Conservation (phyloP, 2,888 invertebrate species). For the Thalpophila matura region DNA sequence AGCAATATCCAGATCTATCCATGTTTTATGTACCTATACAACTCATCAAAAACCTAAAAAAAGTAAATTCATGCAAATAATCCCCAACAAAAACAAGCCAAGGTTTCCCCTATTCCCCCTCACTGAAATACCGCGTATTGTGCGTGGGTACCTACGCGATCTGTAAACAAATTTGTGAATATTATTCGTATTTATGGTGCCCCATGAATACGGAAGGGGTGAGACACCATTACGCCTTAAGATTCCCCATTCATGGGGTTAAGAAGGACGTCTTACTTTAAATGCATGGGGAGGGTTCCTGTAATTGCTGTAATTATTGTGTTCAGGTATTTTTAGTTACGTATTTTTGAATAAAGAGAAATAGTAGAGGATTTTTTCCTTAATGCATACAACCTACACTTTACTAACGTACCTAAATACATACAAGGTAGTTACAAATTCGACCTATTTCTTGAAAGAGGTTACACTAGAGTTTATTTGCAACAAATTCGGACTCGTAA, state of each 20-base stretch:
- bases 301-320: constrained; percentile 74
- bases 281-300: constrained; percentile 74
- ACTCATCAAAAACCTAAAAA: constrained; percentile 23
- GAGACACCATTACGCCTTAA: constrained; percentile 79
- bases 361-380: not conserved
- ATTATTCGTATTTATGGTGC: constrained; percentile 82
- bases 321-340: constrained; percentile 29
- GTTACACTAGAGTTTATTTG: too few relatives aligned
- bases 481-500: too few relatives aligned
- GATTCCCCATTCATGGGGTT: constrained; percentile 85
- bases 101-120: constrained; percentile 58
- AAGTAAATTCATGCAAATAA: constrained; percentile 24
- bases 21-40: constrained; percentile 8
- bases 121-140: constrained; percentile 65
- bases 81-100: constrained; percentile 61
- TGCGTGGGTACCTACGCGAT: constrained; percentile 74
- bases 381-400: not conserved
- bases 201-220: constrained; percentile 86
- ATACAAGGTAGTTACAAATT: too few relatives aligned
- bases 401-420: not conserved
- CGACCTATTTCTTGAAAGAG: too few relatives aligned
- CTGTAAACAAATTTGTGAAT: constrained; percentile 90
- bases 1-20: not conserved
- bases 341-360: not conserved
- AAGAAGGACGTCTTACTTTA: constrained; percentile 73